Percentiles rank a stretch among this genome's conserved stretches.
Evolutionary conservation across 1,140 invertebrate genomes (phyloP).

Genomic region (Drosophila bocki): DNA sequence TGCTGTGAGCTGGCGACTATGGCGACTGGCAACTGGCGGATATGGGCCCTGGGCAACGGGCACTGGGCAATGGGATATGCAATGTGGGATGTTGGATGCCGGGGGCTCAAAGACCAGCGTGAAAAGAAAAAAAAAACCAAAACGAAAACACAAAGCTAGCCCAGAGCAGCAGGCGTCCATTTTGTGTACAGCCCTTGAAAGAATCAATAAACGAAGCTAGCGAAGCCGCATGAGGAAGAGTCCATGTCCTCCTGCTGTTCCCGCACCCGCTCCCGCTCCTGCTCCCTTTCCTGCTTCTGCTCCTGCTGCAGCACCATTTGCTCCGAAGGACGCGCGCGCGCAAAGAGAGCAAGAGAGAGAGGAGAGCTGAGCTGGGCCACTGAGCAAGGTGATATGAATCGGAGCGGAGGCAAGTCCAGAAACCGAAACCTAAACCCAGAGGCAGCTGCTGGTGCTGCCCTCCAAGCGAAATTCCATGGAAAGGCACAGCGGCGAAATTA

Average conservation of each 20-base stretch:
- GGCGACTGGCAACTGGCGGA: conserved; percentile 38
- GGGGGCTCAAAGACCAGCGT: conserved; percentile 58
- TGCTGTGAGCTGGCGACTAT: conserved; percentile 51
- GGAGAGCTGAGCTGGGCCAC: conserved; percentile 4
- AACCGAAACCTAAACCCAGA: conserved; percentile 14
- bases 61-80: conserved; percentile 8
- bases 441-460: conserved; percentile 49
- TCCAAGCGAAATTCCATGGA: conserved; percentile 51
- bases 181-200: conserved; percentile 61
- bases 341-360: conserved; percentile 43
- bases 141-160: neutral
- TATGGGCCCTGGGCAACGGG: conserved; percentile 17
- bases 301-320: conserved; percentile 12
- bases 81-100: conserved; percentile 57
- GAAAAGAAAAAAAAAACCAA: conserved; percentile 13
- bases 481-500: conserved; percentile 33
- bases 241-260: conserved; percentile 31
- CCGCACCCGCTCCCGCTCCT: conserved; percentile 5
- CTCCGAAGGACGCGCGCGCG: conserved; percentile 46
- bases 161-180: conserved; percentile 62
- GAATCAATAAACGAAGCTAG: conserved; percentile 65
- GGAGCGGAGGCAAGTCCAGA: conserved; percentile 14
- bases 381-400: conserved; percentile 22
- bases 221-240: conserved; percentile 43
- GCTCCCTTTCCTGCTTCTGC: neutral